A percentile compares a stretch with the other conserved stretches of the same genome.
These are phyloP conservation scores for Agrotis clavis DNA, from an alignment of 2,888 invertebrate genomes.

Conservation along the genomic window DNA sequence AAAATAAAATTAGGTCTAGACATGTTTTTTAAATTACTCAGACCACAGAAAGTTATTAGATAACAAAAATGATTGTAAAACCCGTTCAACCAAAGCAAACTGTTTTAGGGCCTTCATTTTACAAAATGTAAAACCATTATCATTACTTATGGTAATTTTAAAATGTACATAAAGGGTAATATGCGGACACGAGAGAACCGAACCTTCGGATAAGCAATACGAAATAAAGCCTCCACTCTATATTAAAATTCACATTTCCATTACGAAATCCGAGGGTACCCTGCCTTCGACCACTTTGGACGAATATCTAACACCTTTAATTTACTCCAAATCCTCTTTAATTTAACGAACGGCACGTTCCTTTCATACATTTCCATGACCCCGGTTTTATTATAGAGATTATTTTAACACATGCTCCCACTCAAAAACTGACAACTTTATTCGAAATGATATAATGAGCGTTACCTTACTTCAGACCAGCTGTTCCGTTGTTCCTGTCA, in stretches of 20 bases:
- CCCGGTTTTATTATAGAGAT: conserved; percentile 78
- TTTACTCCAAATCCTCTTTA: conserved; percentile 83
- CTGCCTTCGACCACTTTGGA: conserved; percentile 67
- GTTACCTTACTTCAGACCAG: conserved; percentile 62
- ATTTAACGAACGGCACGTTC: conserved; percentile 82
- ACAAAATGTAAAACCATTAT: conserved; percentile 56
- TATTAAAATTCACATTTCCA: conserved; percentile 67
- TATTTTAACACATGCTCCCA: conserved; percentile 76
- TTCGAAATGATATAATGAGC: conserved; percentile 71
- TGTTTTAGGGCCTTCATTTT: conserved; percentile 36
- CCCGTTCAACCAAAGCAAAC: conserved; percentile 40
- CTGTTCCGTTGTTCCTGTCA: conserved; percentile 66
- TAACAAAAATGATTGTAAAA: conserved; percentile 36
- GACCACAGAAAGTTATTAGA: conserved; percentile 22
- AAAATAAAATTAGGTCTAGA: conserved; percentile 14
- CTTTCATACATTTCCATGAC: conserved; percentile 70
- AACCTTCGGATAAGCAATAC: conserved; percentile 62
- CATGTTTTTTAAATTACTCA: conserved; percentile 1
- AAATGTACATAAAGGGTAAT: conserved; percentile 59
- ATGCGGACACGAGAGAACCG: conserved; percentile 50
- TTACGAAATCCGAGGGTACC: conserved; percentile 59
- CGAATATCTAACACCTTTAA: conserved; percentile 82
- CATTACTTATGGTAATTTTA: conserved; percentile 64
- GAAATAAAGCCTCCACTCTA: conserved; percentile 49
- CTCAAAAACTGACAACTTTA: conserved; percentile 73